Conservation (phyloP, 37 sponge, comb jelly and placozoan genomes). For the Aphrocallistes beatrix region DNA sequence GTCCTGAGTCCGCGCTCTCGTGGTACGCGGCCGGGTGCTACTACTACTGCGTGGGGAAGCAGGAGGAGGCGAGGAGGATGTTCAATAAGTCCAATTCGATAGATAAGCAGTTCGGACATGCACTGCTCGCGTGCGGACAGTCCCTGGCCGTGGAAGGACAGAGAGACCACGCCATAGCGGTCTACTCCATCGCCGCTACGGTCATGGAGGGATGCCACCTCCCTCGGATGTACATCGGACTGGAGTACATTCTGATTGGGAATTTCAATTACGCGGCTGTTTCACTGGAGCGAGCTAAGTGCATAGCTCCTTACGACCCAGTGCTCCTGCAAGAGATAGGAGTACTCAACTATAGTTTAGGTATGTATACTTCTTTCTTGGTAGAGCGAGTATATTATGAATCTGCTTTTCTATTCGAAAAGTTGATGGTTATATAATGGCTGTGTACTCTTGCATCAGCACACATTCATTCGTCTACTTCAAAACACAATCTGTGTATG, state of each 20-base stretch:
- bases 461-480: no score
- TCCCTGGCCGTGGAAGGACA: constrained; percentile 58
- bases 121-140: constrained; percentile 54
- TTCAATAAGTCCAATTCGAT: constrained; percentile 45
- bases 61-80: constrained; percentile 46
- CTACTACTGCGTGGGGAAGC: constrained; percentile 37
- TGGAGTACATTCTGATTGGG: constrained; percentile 59
- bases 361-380: background rate
- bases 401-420: no score
- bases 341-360: background rate
- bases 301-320: constrained; percentile 46
- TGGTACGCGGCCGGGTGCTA: constrained; percentile 81
- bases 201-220: constrained; percentile 58
- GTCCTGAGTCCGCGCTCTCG: constrained; percentile 44
- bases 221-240: constrained; percentile 52
- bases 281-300: constrained; percentile 49
- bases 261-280: constrained; percentile 24
- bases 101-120: constrained; percentile 40
- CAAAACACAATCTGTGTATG: no score
- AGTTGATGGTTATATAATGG: no score
- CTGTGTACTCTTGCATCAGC: no score
- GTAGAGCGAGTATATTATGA: no score
- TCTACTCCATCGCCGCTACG: constrained; percentile 60
- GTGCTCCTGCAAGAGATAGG: constrained; percentile 52
- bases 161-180: constrained; percentile 70